Conservation (phyloP, 2,888 invertebrate species). For the Mythimna albipuncta region DNA sequence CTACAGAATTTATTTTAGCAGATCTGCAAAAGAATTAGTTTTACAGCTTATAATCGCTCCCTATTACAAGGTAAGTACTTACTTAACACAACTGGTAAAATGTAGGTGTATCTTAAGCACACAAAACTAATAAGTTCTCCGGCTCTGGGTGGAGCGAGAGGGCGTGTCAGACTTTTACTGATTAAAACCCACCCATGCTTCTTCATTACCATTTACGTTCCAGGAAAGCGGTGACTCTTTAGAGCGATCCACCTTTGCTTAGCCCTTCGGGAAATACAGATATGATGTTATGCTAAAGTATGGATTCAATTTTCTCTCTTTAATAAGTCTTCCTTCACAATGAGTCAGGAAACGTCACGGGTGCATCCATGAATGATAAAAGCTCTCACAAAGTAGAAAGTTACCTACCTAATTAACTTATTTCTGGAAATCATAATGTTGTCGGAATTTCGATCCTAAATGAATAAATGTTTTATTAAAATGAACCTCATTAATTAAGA, state of each 20-base stretch:
- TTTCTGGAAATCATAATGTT: conserved; percentile 7
- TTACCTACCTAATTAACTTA: conserved; percentile 3
- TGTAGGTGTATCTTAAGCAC: neutral
- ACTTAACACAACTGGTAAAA: neutral
- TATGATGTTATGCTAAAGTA: neutral
- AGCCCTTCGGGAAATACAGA: neutral
- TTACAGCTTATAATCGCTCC: neutral
- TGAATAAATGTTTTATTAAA: conserved; percentile 11
- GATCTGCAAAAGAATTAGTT: too few species aligned
- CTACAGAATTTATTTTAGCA: too few species aligned
- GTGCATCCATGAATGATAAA: neutral
- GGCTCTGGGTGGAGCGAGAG: too few species aligned
- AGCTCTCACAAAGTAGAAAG: neutral
- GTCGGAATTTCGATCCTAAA: conserved; percentile 5
- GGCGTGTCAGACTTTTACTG: too few species aligned
- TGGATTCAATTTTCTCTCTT: neutral
- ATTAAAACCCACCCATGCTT: too few species aligned
- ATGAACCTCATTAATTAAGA: conserved; percentile 2
- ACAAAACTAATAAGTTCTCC: neutral
- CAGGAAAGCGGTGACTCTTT: too few species aligned
- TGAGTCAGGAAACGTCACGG: conserved; percentile 11
- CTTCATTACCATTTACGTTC: too few species aligned
- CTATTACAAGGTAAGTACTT: neutral
- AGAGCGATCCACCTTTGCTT: neutral
- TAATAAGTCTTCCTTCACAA: conserved; percentile 5